Evolutionary conservation across 2,113 vertebrate genomes (phyloP), one percentile per base, ranked within the genome.

Genomic region (Aplodontia rufa): DNA sequence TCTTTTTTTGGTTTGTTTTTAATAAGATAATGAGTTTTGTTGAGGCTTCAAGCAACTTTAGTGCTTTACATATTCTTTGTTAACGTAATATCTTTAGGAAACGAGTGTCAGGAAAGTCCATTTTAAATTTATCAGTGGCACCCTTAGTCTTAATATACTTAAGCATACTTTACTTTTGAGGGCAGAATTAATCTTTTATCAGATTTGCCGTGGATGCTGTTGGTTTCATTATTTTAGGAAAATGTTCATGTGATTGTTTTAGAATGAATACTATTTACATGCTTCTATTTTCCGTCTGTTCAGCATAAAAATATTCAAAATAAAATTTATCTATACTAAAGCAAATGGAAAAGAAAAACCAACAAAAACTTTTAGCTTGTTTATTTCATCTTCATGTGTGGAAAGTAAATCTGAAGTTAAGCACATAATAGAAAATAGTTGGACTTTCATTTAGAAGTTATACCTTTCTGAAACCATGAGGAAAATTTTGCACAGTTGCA

Each of bases 141-240:
- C 16, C 74, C 45, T 97, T 82, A 35, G 32, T 93, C 69, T 96
- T 94, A 90, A 93, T 96, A 96, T 94, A 93, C 93, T 94, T 53
- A 96, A 80, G 71, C 91, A 92, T 75, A 68, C 75, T 95, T 96
- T 92, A 75, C 78, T 96, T 96, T 93, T 96, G 80, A 97, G 71
- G 87, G 53, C 42, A 91, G 81, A 94, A 97, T 97, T 95, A 97
- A 95, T 97, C 93, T 97, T 97, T 97, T 93, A 97, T 95, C 96
- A 97, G 92, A 86, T 64, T 58, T 96, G 68, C n/a, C 35, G 71
- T 78, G 26, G 69, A 75, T 83, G 58, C 75, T 82, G 30, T 96
- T 93, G 62, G 35, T 97, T 96, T 97, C 51, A 92, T 96, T 97
- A 92, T 91, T 97, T 97, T 92, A 95, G 55, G 85, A 97, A 96